phyloP scores from a whole-genome alignment of 2,113 vertebrate genomes.

The Vidua macroura region DNA sequence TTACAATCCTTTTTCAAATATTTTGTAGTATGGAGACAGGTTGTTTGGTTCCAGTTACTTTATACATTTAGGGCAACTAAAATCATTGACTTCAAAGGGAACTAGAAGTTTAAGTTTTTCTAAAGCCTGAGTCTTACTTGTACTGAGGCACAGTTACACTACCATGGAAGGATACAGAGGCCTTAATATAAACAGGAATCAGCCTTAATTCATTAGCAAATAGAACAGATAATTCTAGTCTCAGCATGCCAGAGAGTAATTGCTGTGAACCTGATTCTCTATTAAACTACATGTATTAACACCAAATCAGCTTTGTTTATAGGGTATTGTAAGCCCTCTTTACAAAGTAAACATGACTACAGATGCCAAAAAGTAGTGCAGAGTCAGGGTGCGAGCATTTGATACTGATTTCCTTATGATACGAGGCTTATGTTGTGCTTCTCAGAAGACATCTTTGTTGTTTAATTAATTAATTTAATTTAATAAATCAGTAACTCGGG shows the following conservation, averaged over 20 bases:
- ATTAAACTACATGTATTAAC: not conserved
- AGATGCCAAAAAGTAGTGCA: not conserved
- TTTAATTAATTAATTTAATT: not conserved
- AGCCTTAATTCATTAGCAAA: slow-evolving; percentile 51
- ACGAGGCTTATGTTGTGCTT: not conserved
- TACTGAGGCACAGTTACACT: not conserved
- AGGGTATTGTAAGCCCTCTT: not conserved
- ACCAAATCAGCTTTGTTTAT: not conserved
- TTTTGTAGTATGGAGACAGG: not conserved
- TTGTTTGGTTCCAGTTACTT: not conserved
- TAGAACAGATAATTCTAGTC: not conserved
- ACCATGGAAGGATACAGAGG: slow-evolving; percentile 3
- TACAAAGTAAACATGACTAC: not conserved
- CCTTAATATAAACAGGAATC: slow-evolving; percentile 49
- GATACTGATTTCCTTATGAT: not conserved
- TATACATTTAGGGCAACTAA: not conserved
- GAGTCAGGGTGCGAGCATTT: not conserved
- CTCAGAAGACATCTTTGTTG: not conserved
- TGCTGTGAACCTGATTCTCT: not conserved
- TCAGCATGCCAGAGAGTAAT: not conserved
- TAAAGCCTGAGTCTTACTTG: not conserved
- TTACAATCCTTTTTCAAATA: not conserved
- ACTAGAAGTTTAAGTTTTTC: not conserved
- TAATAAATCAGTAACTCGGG: not conserved
- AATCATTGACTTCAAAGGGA: not conserved